Evolutionary conservation across 2,888 invertebrate genomes (phyloP), one percentile per base, ranked within the genome.

Genomic region (Alloplasta piceator): DNA sequence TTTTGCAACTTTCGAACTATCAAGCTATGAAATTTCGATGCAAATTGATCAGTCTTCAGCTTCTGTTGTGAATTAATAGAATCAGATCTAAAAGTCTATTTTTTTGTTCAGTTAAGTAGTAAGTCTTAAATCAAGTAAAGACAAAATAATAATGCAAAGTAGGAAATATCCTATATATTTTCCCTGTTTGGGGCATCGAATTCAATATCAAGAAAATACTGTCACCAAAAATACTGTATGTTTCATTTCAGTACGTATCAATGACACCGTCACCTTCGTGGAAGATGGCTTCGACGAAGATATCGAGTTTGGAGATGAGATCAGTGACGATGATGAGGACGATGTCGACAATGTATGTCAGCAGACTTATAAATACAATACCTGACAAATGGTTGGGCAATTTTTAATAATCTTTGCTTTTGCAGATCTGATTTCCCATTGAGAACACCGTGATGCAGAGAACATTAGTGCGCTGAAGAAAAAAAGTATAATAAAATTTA

Each of bases 231-330:
- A 26, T 3, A 26, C 6, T 26, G 12, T 36, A 72, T 68, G 84
- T 80, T 84, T 85, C 82, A 41, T 89, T 91, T 63, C 85, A 93
- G 98, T 98, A 87, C 97, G 98, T 93, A 98, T 99, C 94, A 98
- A 98, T 93, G 98, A 98, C 92, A 98, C 97, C 85, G 97, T 98
- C 89, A 98, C 98, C 83, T 98, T 98, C 92, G 97, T 98, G 85
- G 98, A 98, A 91, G 98, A 98, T 93, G 98, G 98, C 88, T 96
- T 97, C 91, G 98, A 98, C 93, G 98, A 98, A 92, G 98, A 98
- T 92, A 98, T 98, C 93, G 98, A 98, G 92, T 98, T 98, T 91
- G 98, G 98, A 86, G 98, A 98, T 93, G 97, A 98, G 93, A 97
- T 98, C 91, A 97, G 97, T 92, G 97, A 97, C 88, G 97, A 96